A percentile compares a stretch with the other conserved stretches of the same genome.
Conservation (phyloP, 2,113 vertebrate genomes). For the Erythrocercus mccallii region DNA sequence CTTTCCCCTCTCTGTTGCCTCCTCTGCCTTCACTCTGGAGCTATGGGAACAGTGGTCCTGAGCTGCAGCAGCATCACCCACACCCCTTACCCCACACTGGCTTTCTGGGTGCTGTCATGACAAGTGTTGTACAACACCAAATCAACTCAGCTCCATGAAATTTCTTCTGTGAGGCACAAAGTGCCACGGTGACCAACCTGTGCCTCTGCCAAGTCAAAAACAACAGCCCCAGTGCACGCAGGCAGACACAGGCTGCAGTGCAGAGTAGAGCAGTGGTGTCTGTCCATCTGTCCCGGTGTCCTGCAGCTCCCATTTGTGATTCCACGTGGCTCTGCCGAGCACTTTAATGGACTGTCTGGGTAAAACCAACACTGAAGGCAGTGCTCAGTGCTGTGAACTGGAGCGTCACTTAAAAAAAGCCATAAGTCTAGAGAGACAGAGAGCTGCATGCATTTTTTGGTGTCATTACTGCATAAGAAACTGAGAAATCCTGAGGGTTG, state of each 20-base stretch:
- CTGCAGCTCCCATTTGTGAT: neutral
- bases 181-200: neutral
- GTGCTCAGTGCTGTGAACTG: neutral
- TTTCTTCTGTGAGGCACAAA: neutral
- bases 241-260: fast-evolving
- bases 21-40: neutral
- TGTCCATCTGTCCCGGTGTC: neutral
- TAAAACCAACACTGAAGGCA: neutral
- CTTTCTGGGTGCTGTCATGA: neutral
- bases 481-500: neutral
- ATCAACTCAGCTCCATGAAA: neutral
- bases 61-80: neutral
- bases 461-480: neutral
- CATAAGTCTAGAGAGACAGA: neutral
- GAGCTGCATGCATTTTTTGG: neutral
- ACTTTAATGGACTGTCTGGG: neutral
- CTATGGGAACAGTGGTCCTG: neutral
- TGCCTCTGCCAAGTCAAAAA: neutral
- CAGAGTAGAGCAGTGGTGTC: neutral
- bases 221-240: fast-evolving
- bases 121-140: fast-evolving
- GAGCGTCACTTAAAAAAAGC: neutral
- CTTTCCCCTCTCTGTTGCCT: fast-evolving
- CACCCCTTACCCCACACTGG: fast-evolving
- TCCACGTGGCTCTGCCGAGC: neutral